A percentile compares a stretch with the other conserved stretches of the same genome.
Conservation (phyloP, 1,140 invertebrate genomes). For the Acromyrmex heyeri region DNA sequence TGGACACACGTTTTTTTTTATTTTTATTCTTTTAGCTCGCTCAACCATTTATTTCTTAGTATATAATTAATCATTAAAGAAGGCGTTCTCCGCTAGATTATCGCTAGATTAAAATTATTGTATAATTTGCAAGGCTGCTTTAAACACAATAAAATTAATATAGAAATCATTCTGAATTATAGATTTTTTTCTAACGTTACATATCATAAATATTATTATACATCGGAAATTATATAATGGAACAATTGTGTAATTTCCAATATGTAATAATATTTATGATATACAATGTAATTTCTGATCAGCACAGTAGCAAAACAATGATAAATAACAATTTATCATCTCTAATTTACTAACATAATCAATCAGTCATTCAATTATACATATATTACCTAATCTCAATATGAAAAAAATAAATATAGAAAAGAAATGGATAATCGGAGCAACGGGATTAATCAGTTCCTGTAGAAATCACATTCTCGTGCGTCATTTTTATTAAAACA, state of each 20-base stretch:
- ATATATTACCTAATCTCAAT: neutral
- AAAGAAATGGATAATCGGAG: neutral
- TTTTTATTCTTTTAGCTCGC: neutral
- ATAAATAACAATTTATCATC: neutral
- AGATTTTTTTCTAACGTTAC: neutral
- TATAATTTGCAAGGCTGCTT: conserved; percentile 32
- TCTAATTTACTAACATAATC: neutral
- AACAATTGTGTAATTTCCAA: too few species aligned
- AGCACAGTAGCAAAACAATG: neutral
- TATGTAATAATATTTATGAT: neutral
- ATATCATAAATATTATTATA: neutral
- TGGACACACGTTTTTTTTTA: neutral
- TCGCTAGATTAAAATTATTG: neutral
- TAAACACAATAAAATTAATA: neutral
- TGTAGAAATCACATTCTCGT: neutral
- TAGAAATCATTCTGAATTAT: neutral
- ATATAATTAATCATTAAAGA: neutral
- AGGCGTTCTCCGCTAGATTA: neutral
- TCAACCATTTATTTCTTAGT: neutral
- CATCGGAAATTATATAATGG: too few species aligned
- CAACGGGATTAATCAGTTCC: conserved; percentile 40
- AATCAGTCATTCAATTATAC: neutral
- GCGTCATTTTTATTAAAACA: conserved; percentile 35
- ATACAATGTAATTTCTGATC: neutral
- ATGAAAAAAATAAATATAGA: neutral